Evolutionary conservation across 2,797 vertebrate genomes (phyloP), one percentile per base, ranked within the genome.

Genomic region (Threskiornis aethiopicus): DNA sequence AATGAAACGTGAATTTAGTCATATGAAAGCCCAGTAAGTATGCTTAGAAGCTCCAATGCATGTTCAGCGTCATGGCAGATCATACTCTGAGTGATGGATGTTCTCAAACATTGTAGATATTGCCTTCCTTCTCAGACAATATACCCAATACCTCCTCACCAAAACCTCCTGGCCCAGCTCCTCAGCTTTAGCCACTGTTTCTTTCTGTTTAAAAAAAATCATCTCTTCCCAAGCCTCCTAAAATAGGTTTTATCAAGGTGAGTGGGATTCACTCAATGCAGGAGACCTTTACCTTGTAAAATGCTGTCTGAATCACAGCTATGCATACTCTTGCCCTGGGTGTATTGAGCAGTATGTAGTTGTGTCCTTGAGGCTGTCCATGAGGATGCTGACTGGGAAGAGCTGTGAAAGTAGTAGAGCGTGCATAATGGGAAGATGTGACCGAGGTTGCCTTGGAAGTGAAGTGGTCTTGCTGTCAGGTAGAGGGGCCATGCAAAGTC

Each of bases 321-420:
- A 4, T 31, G 44, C 69, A 73, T 65, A 21, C n/a, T 47, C 28
- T 72, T 65, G 41, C n/a, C 35, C 25, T 52, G 18, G 20, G 22
- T 67, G 19, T 18, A 6, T 20, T 64, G 55, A 81, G 15, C 28
- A 41, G n/a, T 29, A 21, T 12, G 11, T 29, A 51, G 31, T 21
- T 33, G 33, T 31, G 44, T 72, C 49, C 73, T 57, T 42, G 73
- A 59, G 41, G 44, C 33, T 54, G 2, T 46, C 51, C 11, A 4
- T 24, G 58, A 54, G 39, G 44, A n/a, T 52, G 20, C 37, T 58
- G 44, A 31, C 39, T 37, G 41, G 16, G 16, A 47, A 66, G 44
- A 77, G 8, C 17, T 0, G 0, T 16, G 18, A 42, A 57, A 61
- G 79, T 9, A 73, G 19, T 3, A 61, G 25, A 55, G 19, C 0